Conservation (phyloP, 2,888 invertebrate species). For the Clivina fossor region DNA sequence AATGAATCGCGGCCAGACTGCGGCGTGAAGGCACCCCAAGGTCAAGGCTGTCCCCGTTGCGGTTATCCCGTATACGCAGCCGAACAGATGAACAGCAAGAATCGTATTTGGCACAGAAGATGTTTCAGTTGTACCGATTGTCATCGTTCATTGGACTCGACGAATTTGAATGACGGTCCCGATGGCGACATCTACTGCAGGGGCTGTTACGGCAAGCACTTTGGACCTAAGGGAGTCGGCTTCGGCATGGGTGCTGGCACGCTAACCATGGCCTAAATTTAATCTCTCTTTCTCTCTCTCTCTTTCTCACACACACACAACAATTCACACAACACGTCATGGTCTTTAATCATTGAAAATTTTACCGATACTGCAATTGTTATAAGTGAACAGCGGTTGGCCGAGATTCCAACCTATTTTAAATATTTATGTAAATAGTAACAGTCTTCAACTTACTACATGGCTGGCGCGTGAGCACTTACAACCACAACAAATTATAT, state of each 20-base stretch:
- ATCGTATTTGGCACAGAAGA: constrained; percentile 84
- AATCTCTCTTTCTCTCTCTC: constrained; percentile 28
- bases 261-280: constrained; percentile 77
- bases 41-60: constrained; percentile 83
- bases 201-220: constrained; percentile 85
- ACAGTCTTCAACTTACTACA: constrained; percentile 26
- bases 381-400: no score
- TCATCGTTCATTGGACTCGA: constrained; percentile 83
- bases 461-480: constrained; percentile 29
- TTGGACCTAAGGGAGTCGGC: constrained; percentile 86
- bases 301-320: no score
- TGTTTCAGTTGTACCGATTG: constrained; percentile 93
- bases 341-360: no score
- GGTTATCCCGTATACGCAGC: constrained; percentile 92
- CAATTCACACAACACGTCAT: no score
- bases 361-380: no score
- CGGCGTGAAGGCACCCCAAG: constrained; percentile 73
- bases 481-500: constrained; percentile 5
- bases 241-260: constrained; percentile 90
- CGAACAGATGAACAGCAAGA: constrained; percentile 95
- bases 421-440: no score
- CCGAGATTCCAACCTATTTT: no score
- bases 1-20: constrained; percentile 73
- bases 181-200: constrained; percentile 93
- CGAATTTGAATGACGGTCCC: constrained; percentile 87